Conservation (phyloP, 1,140 invertebrate species). For the Lanistes nyassanus region DNA sequence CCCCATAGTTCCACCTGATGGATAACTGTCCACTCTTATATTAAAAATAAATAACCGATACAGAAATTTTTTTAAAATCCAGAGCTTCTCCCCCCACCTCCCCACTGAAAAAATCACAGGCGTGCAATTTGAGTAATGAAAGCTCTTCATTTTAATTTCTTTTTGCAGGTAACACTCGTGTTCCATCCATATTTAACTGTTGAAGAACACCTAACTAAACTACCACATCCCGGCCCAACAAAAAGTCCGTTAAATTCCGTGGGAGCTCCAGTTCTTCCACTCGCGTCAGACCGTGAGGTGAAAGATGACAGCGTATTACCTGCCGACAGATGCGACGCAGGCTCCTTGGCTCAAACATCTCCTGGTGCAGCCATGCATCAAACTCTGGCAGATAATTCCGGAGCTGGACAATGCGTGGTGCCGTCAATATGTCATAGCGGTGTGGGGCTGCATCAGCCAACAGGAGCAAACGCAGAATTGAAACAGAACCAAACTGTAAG, state of each 20-base stretch:
- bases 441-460: conserved; percentile 14
- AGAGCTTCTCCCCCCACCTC: no score
- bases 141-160: no score
- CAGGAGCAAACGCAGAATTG: conserved; percentile 17
- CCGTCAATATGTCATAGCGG: conserved; percentile 13
- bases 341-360: conserved; percentile 5
- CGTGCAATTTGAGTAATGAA: no score
- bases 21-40: no score
- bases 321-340: conserved; percentile 7
- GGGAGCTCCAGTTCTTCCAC: conserved; percentile 7
- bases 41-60: no score
- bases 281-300: conserved; percentile 12
- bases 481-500: conserved; percentile 14
- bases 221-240: background rate
- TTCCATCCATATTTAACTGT: no score
- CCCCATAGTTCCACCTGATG: no score
- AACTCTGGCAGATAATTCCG: conserved; percentile 15
- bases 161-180: no score
- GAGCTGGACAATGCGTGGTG: conserved; percentile 18
- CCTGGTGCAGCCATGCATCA: conserved; percentile 17
- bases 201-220: no score
- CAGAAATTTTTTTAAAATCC: no score
- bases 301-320: conserved; percentile 1
- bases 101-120: no score
- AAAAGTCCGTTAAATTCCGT: background rate